These are phyloP conservation scores for Okapia johnstoni DNA, from an alignment of 2,113 vertebrate genomes.

Conservation along the genomic window DNA sequence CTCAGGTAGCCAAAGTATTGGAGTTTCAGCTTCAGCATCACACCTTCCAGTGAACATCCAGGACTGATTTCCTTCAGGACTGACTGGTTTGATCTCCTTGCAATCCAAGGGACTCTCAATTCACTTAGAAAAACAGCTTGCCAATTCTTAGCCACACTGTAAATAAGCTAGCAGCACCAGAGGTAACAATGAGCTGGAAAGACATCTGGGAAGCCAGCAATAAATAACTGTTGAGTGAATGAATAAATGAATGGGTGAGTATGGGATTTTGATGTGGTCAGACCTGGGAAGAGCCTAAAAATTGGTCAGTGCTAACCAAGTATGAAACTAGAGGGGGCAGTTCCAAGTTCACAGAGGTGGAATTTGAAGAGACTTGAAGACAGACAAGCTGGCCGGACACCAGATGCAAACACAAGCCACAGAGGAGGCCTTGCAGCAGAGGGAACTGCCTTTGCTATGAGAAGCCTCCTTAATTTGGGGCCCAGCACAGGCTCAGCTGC, in stretches of 20 bases:
- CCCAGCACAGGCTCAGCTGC: background rate
- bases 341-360: background rate
- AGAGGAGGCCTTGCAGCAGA: fast-evolving
- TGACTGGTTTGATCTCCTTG: background rate
- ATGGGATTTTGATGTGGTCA: background rate
- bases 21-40: background rate
- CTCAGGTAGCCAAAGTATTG: background rate
- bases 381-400: background rate
- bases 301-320: background rate
- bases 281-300: background rate
- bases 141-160: background rate
- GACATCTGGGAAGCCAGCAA: background rate
- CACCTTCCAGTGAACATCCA: background rate
- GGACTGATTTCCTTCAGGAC: background rate
- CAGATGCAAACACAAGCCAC: background rate
- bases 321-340: background rate
- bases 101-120: background rate
- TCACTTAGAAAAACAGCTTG: background rate
- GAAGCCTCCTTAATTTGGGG: background rate
- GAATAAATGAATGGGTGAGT: background rate
- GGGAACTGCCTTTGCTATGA: background rate
- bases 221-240: background rate
- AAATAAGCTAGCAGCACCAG: background rate
- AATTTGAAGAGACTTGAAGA: background rate
- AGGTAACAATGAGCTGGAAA: background rate